phyloP scores from a whole-genome alignment of 2,113 vertebrate genomes.

The Mugil cephalus region DNA sequence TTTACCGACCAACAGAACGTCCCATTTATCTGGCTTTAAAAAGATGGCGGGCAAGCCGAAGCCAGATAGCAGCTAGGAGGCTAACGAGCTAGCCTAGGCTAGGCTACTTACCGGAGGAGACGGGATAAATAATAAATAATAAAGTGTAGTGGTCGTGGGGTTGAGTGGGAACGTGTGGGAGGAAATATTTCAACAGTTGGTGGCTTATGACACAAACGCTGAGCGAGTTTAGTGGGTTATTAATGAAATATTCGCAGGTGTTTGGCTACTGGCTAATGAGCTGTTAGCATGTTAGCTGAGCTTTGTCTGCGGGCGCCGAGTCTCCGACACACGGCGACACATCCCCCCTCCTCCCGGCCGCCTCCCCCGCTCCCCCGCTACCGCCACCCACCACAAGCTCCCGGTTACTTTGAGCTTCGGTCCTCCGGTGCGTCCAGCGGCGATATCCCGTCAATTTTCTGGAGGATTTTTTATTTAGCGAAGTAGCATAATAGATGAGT shows the following conservation, averaged over 20 bases:
- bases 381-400: conserved; percentile 54
- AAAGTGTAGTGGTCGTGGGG: conserved; percentile 7
- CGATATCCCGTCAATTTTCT: conserved; percentile 86
- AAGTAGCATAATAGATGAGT: conserved; percentile 96
- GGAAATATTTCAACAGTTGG: not conserved
- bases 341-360: conserved; percentile 1
- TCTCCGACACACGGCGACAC: conserved; percentile 52
- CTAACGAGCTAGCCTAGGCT: conserved; percentile 50
- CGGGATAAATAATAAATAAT: conserved; percentile 7
- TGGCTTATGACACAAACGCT: fast-evolving
- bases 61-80: conserved; percentile 63
- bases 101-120: conserved; percentile 63
- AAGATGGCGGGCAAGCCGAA: conserved; percentile 94
- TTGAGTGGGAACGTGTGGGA: not conserved
- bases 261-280: conserved; percentile 57
- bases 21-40: conserved; percentile 82
- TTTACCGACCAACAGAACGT: conserved; percentile 50
- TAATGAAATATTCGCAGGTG: conserved; percentile 21
- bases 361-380: conserved; percentile 42
- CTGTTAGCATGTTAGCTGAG: conserved; percentile 74
- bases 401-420: conserved; percentile 87
- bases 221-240: not conserved
- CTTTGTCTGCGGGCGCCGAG: conserved; percentile 90
- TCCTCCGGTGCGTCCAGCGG: conserved; percentile 87
- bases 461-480: conserved; percentile 89